phyloP scores from a whole-genome alignment of 2,888 invertebrate genomes.

The Belgica antarctica region DNA sequence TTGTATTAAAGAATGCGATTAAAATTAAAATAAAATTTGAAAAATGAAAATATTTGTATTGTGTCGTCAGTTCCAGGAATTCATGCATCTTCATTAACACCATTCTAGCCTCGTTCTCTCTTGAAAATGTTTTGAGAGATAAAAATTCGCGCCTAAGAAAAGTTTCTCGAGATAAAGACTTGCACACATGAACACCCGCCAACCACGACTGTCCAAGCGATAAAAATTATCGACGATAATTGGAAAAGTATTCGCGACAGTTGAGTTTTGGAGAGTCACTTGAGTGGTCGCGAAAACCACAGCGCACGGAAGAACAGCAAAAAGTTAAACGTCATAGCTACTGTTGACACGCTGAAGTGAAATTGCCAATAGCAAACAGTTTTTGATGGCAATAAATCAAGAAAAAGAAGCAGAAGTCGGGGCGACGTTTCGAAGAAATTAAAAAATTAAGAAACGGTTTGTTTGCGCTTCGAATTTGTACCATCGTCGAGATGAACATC shows the following conservation, averaged over 20 bases:
- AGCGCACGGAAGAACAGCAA: background rate
- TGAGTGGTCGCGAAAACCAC: background rate
- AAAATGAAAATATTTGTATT: background rate
- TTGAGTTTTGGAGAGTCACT: background rate
- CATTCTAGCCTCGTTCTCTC: no score
- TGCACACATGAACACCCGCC: no score
- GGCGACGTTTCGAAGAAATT: no score
- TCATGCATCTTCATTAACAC: no score
- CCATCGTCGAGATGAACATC: constrained; percentile 10
- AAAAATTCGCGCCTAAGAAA: no score
- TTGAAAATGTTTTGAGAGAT: no score
- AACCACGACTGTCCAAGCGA: no score
- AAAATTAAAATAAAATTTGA: background rate
- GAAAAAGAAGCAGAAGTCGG: no score
- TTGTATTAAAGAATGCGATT: background rate
- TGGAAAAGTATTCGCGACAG: background rate
- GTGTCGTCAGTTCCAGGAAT: background rate
- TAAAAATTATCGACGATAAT: background rate
- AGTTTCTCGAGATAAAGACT: no score
- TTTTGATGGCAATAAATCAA: background rate
- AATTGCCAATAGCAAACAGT: background rate
- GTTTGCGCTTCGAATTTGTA: background rate
- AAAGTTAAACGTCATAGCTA: background rate
- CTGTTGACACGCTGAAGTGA: background rate
- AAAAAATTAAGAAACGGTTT: no score